Percentiles rank a stretch among this genome's conserved stretches.
Conservation (phyloP, 2,888 invertebrate species). For the Polyommatus iphigenia region DNA sequence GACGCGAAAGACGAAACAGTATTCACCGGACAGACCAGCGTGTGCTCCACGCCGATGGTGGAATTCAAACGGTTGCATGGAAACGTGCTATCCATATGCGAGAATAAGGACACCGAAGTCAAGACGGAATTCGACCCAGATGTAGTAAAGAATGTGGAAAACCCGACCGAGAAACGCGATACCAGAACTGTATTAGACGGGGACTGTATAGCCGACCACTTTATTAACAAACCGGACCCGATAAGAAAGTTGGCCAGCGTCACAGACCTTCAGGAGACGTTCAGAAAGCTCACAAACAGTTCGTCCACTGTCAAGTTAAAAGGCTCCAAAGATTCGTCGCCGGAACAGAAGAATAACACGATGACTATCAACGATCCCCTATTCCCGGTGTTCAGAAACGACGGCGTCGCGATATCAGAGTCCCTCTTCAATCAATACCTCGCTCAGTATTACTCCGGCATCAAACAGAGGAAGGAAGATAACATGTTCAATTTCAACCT, state of each 20-base stretch:
- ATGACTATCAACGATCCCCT: slow-evolving; percentile 89
- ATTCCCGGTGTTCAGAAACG: slow-evolving; percentile 87
- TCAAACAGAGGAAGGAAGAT: slow-evolving; percentile 72
- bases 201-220: slow-evolving; percentile 72
- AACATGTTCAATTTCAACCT: slow-evolving; percentile 68
- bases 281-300: slow-evolving; percentile 78
- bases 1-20: slow-evolving; percentile 75
- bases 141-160: slow-evolving; percentile 63
- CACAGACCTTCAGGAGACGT: slow-evolving; percentile 82
- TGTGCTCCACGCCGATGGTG: slow-evolving; percentile 89
- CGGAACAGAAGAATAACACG: slow-evolving; percentile 72
- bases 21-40: slow-evolving; percentile 85
- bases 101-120: slow-evolving; percentile 81
- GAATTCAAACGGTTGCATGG: slow-evolving; percentile 88
- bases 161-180: slow-evolving; percentile 62
- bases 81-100: slow-evolving; percentile 87
- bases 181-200: slow-evolving; percentile 63
- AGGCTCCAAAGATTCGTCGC: slow-evolving; percentile 54
- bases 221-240: slow-evolving; percentile 72
- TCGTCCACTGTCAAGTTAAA: slow-evolving; percentile 78
- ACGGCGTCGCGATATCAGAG: slow-evolving; percentile 87
- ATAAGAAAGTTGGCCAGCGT: slow-evolving; percentile 79
- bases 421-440: slow-evolving; percentile 86
- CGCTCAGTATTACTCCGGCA: slow-evolving; percentile 82
- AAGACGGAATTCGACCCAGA: slow-evolving; percentile 59